Evolutionary conservation across 2,113 vertebrate genomes (phyloP).

Genomic region (Rousettus leschenaultii): DNA sequence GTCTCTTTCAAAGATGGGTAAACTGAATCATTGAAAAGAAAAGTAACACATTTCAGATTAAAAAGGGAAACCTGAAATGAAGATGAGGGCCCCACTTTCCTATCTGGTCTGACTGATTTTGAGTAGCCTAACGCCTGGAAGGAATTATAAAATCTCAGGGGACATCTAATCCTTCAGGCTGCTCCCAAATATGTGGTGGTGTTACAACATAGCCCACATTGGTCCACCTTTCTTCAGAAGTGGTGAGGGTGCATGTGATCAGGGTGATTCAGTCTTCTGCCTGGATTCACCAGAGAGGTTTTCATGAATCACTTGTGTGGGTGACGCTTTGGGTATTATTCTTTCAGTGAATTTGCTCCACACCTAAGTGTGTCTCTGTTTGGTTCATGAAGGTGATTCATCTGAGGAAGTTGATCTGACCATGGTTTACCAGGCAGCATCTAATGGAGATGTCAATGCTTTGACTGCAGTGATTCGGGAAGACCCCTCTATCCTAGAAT

Average conservation of each 20-base stretch:
- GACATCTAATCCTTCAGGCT: neutral
- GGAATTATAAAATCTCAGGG: neutral
- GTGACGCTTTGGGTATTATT: neutral
- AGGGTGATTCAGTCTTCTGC: conserved; percentile 22
- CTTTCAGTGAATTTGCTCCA: neutral
- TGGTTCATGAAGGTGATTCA: conserved; percentile 82
- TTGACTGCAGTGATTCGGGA: conserved; percentile 89
- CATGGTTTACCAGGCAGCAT: conserved; percentile 90
- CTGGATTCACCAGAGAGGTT: neutral
- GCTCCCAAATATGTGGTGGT: neutral
- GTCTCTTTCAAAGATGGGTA: neutral
- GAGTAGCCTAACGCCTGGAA: neutral
- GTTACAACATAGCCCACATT: too few relatives aligned
- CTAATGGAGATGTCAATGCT: conserved; percentile 89
- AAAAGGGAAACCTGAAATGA: neutral
- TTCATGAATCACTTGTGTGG: conserved; percentile 39
- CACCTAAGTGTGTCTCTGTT: neutral
- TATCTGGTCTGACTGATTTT: neutral
- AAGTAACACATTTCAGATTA: neutral
- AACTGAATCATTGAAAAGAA: neutral
- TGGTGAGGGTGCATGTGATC: neutral
- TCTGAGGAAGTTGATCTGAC: conserved; percentile 88
- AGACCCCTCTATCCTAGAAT: conserved; percentile 92
- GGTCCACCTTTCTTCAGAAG: neutral
- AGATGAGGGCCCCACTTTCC: neutral